Evolutionary conservation across 2,888 invertebrate species (phyloP), one percentile per base, ranked within the genome.

Genomic region (Rhyacophila evoluta): DNA sequence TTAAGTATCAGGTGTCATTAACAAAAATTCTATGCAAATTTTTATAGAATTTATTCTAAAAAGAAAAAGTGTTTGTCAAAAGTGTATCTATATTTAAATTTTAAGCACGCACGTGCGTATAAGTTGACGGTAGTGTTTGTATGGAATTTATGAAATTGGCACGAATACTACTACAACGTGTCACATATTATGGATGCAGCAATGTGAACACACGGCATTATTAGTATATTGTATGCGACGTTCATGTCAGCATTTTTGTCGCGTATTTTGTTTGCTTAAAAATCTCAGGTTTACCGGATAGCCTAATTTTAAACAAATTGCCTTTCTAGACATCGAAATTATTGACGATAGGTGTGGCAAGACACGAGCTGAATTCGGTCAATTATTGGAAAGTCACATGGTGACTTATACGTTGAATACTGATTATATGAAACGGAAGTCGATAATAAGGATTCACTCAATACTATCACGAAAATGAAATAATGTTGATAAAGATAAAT

Each of bases 341-440:
- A 19, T 55, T 55, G 55, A 55, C 15, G 12, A 55, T 19, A 55
- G 55, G 55, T 55, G 55, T 19, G 19, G 55, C 55, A 25, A 25
- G 19, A 39, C 55, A 19, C 19, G 1, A 1, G 19, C 19, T 19
- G 55, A 25, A 55, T 55, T 19, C 25, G 55, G 55, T 25, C 55
- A 55, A 19, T 55, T n/a, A n/a, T n/a, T 55, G 55, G 55, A 55
- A 55, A 55, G 55, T 55, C 55, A 55, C 15, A 19, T 55, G 19
- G 8, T 55, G 6, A 33, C 29, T 33, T 55, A 25, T 19, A 10
- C 55, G 19, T 25, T 2, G 55, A 15, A 55, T 55, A 55, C 55
- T 25, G 55, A 55, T 55, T 12, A 12, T 6, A 6, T 39, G 6
- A 15, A 12, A 38, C n/a, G n/a, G n/a, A n/a, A n/a, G 12, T n/a